A percentile compares a stretch with the other conserved stretches of the same genome.
Evolutionary conservation across 2,113 vertebrate genomes (phyloP).

Genomic region (Sapajus apella): DNA sequence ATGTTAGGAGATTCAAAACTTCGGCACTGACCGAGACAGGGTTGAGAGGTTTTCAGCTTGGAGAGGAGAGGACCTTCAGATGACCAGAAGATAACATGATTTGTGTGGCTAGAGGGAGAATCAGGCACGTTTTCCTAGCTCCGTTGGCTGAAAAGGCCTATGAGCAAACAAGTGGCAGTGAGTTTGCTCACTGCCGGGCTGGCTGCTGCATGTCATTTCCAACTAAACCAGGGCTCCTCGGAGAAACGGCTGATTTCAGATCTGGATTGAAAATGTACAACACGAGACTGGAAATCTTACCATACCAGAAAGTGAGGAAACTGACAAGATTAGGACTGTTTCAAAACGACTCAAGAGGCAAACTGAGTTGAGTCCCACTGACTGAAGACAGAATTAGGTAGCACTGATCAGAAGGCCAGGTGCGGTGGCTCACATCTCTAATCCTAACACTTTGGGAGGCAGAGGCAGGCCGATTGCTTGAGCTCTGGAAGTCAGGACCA

Average conservation of each 20-base stretch:
- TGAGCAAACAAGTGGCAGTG: background rate
- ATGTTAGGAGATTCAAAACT: background rate
- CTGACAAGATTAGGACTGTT: background rate
- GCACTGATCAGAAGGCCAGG: background rate
- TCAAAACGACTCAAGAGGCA: background rate
- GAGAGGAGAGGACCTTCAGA: background rate
- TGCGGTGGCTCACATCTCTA: too few species aligned
- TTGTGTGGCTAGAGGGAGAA: background rate
- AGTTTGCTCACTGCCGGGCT: background rate
- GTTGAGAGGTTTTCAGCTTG: background rate
- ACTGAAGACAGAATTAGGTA: background rate
- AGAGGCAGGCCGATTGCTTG: too few species aligned
- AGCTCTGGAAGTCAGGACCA: too few species aligned
- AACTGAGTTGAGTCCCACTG: background rate
- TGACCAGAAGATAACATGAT: background rate
- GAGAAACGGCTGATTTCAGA: constrained; percentile 4
- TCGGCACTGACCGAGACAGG: background rate
- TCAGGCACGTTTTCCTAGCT: background rate
- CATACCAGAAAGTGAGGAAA: background rate
- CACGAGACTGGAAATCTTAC: background rate
- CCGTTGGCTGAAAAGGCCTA: background rate
- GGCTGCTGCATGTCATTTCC: background rate
- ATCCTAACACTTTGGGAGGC: too few species aligned
- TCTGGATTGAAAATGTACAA: background rate
- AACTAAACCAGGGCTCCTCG: background rate